A percentile compares a stretch with the other conserved stretches of the same genome.
Evolutionary conservation across 2,797 vertebrate species (phyloP).

Genomic region (Rhabdophis nuchalis): DNA sequence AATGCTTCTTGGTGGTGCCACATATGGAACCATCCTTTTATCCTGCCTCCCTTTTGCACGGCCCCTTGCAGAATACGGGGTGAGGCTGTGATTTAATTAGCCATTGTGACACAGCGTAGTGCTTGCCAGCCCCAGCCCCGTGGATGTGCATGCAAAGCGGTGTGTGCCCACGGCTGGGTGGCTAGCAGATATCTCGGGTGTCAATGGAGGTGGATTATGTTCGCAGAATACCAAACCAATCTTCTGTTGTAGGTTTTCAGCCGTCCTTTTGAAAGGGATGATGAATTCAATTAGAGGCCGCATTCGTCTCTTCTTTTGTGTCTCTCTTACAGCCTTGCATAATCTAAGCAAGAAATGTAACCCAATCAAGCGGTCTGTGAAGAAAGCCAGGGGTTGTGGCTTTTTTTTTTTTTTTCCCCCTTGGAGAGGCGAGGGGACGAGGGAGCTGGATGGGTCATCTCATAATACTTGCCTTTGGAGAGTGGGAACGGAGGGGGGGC

Average conservation of each 20-base stretch:
- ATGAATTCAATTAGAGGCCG: constrained; percentile 54
- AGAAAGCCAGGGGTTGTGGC: background rate
- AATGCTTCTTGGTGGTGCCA: background rate
- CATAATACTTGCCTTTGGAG: background rate
- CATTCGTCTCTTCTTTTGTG: constrained; percentile 47
- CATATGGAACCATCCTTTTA: background rate
- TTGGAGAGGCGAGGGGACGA: background rate
- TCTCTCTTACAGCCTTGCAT: constrained; percentile 51
- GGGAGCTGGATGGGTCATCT: background rate
- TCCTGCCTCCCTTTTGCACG: constrained; percentile 5
- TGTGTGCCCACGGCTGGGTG: background rate
- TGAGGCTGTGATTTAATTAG: constrained; percentile 26
- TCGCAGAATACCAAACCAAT: constrained; percentile 48
- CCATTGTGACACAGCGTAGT: constrained; percentile 3
- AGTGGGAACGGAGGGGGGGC: background rate
- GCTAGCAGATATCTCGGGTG: constrained; percentile 35
- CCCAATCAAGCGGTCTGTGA: constrained; percentile 28
- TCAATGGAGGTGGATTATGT: constrained; percentile 55
- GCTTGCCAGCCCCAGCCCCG: constrained; percentile 22
- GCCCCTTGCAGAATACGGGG: constrained; percentile 2
- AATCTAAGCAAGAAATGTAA: constrained; percentile 41
- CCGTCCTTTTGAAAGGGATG: constrained; percentile 47
- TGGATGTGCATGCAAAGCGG: background rate
- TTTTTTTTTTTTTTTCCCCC: background rate
- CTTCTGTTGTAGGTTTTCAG: constrained; percentile 40